Base-by-base conservation (phyloP, 1,140 invertebrate genomes). In the Vanessa tameamea region DNA sequence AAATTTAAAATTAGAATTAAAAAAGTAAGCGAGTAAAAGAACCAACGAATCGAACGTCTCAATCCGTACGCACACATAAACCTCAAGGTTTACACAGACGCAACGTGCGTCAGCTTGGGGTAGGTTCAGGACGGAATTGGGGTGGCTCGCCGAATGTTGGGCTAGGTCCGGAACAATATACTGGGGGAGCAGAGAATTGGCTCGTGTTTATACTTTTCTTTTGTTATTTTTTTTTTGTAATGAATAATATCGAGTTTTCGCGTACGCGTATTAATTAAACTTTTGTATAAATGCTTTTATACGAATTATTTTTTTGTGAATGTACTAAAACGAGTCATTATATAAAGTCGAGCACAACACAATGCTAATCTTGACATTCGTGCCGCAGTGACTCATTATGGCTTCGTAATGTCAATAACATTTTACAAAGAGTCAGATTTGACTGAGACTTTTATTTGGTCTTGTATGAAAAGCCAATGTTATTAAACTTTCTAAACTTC, bases 131-230 rank as follows among this genome's bases (percentile, higher is more conserved):
- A 79, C 78, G 76, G 83, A 86, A 88, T 87, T 90, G 87, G 89
- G 89, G 87, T 86, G 85, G 86, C 84, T 81, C 82, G 82, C 86
- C 89, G 82, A 90, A 91, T 90, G 88, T 91, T 91, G 84, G 82
- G 84, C 79, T 89, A 89, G 88, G 88, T 89, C 79, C 82, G 76
- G 82, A 78, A 87, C 84, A 84, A 85, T 87, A 86, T 84, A 87
- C 77, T 86, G 26, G 64, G 77, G 69, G 47, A 67, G n/a, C 50
- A 50, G 26, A 69, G 78, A 76, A 87, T 85, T 87, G 88, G 82
- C 69, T 51, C 23, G 59, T 78, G 71, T 64, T 65, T 77, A 64
- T 48, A 37, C 51, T 70, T 78, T 72, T 53, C 69, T 70, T 76
- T 69, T 55, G 50, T 64, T 57, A 61, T 57, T 73, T 61, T 68